Percentiles rank a stretch among this genome's conserved stretches.
Conservation (phyloP, 1,140 invertebrate species). For the Megathymus violae region DNA sequence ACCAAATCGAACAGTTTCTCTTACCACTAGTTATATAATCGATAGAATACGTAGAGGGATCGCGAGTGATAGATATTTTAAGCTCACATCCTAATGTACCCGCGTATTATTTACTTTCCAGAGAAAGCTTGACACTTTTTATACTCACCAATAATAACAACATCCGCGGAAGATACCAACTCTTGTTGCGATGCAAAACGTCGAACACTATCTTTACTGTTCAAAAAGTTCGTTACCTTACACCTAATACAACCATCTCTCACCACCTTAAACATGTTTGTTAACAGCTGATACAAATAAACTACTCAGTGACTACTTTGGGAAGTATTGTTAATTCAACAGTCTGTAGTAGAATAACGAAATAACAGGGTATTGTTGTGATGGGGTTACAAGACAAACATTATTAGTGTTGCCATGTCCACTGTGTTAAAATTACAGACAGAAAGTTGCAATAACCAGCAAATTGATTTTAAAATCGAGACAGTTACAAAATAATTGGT, state of each 20-base stretch:
- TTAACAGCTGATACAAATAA: constrained; percentile 24
- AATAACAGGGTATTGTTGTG: background rate
- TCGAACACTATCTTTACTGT: constrained; percentile 34
- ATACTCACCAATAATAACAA: constrained; percentile 73
- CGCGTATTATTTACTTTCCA: no score
- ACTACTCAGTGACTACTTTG: constrained; percentile 1
- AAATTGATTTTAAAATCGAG: no score
- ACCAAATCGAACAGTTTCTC: no score
- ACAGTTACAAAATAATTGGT: no score
- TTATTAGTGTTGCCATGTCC: no score
- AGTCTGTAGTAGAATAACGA: background rate
- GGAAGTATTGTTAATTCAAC: background rate
- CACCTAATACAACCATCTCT: constrained; percentile 49
- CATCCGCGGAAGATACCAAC: constrained; percentile 70
- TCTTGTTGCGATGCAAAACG: constrained; percentile 53
- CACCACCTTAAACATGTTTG: constrained; percentile 64
- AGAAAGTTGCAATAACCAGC: no score
- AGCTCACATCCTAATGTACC: no score
- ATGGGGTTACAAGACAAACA: no score
- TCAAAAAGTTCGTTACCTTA: constrained; percentile 56
- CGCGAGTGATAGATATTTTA: no score
- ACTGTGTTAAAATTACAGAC: no score
- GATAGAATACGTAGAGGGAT: no score
- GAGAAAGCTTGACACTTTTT: background rate
- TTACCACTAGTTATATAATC: no score